Conservation (phyloP, 2,113 vertebrate genomes). For the Hystrix brachyura region DNA sequence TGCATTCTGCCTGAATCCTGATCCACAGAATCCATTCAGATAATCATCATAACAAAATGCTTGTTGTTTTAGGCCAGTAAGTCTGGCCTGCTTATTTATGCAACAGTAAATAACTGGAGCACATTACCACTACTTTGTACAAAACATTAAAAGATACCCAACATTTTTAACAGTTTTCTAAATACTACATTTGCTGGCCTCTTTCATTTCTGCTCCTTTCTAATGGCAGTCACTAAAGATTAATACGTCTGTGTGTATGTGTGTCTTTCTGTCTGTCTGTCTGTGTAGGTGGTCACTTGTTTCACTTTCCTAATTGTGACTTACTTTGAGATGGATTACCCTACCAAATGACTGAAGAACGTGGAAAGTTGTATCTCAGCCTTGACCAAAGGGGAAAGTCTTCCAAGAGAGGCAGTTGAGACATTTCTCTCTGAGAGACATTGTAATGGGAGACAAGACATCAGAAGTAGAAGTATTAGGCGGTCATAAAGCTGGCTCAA, state of each 20-base stretch:
- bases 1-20: background rate
- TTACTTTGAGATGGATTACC: constrained; percentile 17
- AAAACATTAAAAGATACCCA: background rate
- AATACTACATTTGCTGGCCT: background rate
- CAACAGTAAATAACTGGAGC: background rate
- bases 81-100: background rate
- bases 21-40: background rate
- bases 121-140: background rate
- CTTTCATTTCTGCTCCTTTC: background rate
- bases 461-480: background rate
- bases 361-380: background rate
- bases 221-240: background rate
- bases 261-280: background rate
- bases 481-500: constrained; percentile 5
- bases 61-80: background rate
- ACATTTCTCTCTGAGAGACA: background rate
- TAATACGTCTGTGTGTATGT: background rate
- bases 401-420: background rate
- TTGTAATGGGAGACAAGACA: background rate
- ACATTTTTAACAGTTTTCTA: background rate
- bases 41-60: background rate
- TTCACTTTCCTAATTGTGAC: background rate
- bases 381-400: background rate
- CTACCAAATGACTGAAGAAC: background rate
- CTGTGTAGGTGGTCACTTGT: background rate